Base-by-base conservation (phyloP, 2,888 invertebrate genomes). In the Oxystoma pomonae region DNA sequence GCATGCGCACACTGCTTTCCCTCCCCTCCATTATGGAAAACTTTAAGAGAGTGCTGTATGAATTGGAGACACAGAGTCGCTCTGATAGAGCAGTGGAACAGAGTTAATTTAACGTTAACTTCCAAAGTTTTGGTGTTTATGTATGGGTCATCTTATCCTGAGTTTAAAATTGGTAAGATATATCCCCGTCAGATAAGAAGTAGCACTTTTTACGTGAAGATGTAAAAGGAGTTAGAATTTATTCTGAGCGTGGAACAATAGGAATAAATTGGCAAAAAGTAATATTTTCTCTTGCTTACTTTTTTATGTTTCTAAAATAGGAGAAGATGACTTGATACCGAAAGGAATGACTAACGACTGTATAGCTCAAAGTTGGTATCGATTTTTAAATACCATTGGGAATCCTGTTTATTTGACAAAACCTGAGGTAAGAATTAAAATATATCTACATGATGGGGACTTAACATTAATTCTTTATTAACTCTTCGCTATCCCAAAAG, bases 61-160 rank as follows among this genome's bases (percentile, higher is more conserved):
- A 90, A 91, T 74, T 98, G 98, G 97, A 86, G 98, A 12, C 98
- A 98, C 83, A 89, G 97, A 65, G 87, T 94, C 65, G 94, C 96
- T 49, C 85, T 98, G 5, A 88, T 97, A 20, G 92, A 94, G 77
- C 97, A 98, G 76, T 97, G 97, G 97, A 92, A 95, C 81, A 87
- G 95, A 67, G 93, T 96, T 35, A 96, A 95, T 79, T 84, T 96
- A 58, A 91, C 92, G 1, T 84, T 98, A 64, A 96, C 96, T 0
- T 90, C 94, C 1, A 84, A 91, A 55, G 84, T 97, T 58, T 82
- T 97, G 18, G 84, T 87, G 67, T 92, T 95, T 75, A 92, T 96
- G 87, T 96, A 96, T 81, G 96, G 96, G 0, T 88, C 92, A 5
- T 82, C 85, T 63, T 93, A 92, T 82, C 92, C 92, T 0, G 89